Percentiles rank a stretch among this genome's conserved stretches.
These are phyloP conservation scores for Caenorhabditis virilis DNA, from an alignment of 2,888 invertebrate genomes.

Conservation along the genomic window DNA sequence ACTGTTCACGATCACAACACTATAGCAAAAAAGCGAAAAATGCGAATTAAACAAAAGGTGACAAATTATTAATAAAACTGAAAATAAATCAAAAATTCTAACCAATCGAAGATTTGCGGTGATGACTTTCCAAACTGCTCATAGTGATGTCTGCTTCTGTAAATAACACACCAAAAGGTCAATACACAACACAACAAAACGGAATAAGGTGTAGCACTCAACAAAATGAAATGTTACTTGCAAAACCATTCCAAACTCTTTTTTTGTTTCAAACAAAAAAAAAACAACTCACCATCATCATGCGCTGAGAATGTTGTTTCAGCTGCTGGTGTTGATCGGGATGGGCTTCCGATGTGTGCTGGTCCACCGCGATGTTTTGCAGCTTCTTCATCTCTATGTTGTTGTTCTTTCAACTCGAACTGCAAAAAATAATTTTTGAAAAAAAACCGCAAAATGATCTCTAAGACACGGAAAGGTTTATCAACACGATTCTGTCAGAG, in stretches of 20 bases:
- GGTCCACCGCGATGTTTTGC: conserved; percentile 70
- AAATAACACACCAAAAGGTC: conserved; percentile 28
- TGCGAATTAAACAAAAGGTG: conserved; percentile 11
- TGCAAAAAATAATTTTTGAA: conserved; percentile 70
- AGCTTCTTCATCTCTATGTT: conserved; percentile 75
- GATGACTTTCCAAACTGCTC: conserved; percentile 53
- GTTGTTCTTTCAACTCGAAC: conserved; percentile 96
- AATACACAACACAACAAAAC: conserved; percentile 24
- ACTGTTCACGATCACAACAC: conserved; percentile 36
- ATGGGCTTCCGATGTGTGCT: conserved; percentile 48
- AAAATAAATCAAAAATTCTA: conserved; percentile 16
- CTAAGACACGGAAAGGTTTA: conserved; percentile 35
- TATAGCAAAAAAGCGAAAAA: conserved; percentile 10
- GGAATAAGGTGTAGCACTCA: no score
- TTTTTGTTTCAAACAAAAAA: neutral
- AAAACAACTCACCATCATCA: conserved; percentile 36
- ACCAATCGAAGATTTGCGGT: conserved; percentile 36
- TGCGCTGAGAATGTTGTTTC: conserved; percentile 42
- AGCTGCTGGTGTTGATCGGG: conserved; percentile 38
- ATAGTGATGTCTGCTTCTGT: conserved; percentile 56
- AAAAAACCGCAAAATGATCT: conserved; percentile 21
- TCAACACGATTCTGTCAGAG: conserved; percentile 30
- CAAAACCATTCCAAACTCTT: conserved; percentile 8
- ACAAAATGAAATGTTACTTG: no score
- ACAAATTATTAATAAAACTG: conserved; percentile 7